Base-by-base conservation (phyloP, 2,797 vertebrate species). In the Notamacropus eugenii region DNA sequence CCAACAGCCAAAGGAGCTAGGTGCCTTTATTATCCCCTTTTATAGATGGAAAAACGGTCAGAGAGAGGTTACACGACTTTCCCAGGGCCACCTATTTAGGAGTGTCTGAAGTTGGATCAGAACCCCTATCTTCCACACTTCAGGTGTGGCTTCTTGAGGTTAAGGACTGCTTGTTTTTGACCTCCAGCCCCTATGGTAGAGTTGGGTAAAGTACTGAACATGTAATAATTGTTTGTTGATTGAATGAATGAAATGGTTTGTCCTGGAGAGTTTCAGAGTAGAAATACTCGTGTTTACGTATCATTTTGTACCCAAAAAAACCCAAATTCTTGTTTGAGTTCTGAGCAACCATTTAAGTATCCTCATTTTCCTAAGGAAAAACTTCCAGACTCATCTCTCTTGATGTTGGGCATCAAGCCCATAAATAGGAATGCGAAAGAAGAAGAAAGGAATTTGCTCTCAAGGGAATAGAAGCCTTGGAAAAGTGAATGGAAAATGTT, bases 401-500 rank as follows among this genome's bases (percentile, higher is more conserved):
- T 58, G 16, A 55, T 55, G 92, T 91, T 95, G 96, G 94, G 97
- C 94, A 93, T 92, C 50, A 92, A 40, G 54, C 96, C 97, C 97
- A 96, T 97, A 95, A 95, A 95, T 93, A 96, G 95, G 94, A 96
- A 96, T 92, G 91, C 62, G 55, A 57, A 34, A 22, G 46, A 27
- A 92, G 22, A 56, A 59, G 31, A 19, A 46, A 40, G 1, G 28
- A 28, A 40, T 46, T 91, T 50, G 19, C 92, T 95, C 96, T 92
- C 87, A 91, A 31, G 5, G 55, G 55, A 93, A 95, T 91, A 97
- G 91, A 91, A 67, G 58, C 91, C 59, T 96, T 97, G 97, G 97
- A 97, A 58, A 95, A 90, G 57, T 97, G 97, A 98, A 98, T 97
- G 97, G 97, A 98, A 98, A 98, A 97, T 57, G 74, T 96, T 92